These are phyloP conservation scores for Pandemis cinnamomeana DNA, from an alignment of 2,888 invertebrate species.

Conservation along the genomic window DNA sequence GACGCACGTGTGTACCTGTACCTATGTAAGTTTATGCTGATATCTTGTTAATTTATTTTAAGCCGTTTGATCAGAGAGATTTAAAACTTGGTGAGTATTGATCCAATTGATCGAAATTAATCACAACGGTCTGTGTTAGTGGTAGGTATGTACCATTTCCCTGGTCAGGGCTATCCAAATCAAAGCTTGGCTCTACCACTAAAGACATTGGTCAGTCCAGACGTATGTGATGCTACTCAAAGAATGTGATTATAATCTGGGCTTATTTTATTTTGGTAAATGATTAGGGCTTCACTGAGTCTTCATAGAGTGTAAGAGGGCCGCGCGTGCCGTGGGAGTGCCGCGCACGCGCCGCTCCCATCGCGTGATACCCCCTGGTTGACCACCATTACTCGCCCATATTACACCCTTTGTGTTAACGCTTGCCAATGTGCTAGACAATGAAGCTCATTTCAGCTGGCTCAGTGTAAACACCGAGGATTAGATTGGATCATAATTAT, in stretches of 20 bases:
- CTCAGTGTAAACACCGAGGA: slow-evolving; percentile 5
- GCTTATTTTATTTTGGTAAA: background rate
- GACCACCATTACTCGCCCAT: slow-evolving; percentile 46
- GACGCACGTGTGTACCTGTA: no score
- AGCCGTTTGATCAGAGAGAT: background rate
- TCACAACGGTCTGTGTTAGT: background rate
- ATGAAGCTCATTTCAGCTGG: slow-evolving; percentile 44
- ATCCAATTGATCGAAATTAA: no score
- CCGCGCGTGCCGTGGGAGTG: slow-evolving; percentile 82
- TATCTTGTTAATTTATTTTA: no score
- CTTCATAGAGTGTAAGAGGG: slow-evolving; percentile 45
- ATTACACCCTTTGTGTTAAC: slow-evolving; percentile 59
- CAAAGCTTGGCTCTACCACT: background rate
- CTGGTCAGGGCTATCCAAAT: no score
- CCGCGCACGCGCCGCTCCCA: slow-evolving; percentile 82
- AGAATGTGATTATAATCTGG: no score
- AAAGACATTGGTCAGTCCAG: background rate
- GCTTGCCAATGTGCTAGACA: slow-evolving; percentile 56
- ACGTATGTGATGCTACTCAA: background rate
- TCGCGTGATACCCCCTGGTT: slow-evolving; percentile 75
- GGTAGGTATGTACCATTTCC: no score
- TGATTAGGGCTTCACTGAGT: slow-evolving; percentile 42
- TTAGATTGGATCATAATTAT: background rate
- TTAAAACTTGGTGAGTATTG: background rate
- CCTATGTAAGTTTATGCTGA: no score